Evolutionary conservation across 2,113 vertebrate genomes (phyloP).

Genomic region (Pseudolaguvia tuberculata): DNA sequence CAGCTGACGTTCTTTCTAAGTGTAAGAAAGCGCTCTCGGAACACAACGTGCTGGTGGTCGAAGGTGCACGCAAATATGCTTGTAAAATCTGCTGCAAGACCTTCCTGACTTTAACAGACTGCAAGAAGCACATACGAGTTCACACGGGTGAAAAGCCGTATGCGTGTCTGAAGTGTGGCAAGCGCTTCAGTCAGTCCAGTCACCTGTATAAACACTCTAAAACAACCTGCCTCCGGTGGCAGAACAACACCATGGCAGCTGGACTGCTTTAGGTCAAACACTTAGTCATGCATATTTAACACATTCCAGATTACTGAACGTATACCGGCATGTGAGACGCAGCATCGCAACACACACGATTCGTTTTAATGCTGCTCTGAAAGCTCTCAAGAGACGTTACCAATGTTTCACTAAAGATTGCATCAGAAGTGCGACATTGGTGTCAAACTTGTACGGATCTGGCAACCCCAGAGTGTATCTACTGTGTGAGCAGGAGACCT

Average conservation of each 20-base stretch:
- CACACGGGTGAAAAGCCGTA: slow-evolving; percentile 97
- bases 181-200: slow-evolving; percentile 94
- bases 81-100: slow-evolving; percentile 99
- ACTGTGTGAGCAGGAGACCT: background rate
- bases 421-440: background rate
- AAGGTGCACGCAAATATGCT: slow-evolving; percentile 93
- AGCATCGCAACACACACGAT: background rate
- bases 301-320: background rate
- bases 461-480: background rate
- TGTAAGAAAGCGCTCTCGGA: slow-evolving; percentile 97
- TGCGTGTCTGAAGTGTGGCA: slow-evolving; percentile 94
- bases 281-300: background rate
- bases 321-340: background rate
- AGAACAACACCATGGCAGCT: slow-evolving; percentile 87
- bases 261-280: slow-evolving; percentile 67
- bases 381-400: background rate
- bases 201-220: slow-evolving; percentile 98
- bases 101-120: slow-evolving; percentile 93
- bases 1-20: slow-evolving; percentile 92
- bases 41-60: slow-evolving; percentile 95
- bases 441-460: background rate
- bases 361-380: background rate
- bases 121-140: slow-evolving; percentile 97
- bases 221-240: slow-evolving; percentile 95
- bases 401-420: background rate